These are phyloP conservation scores for Hoplodrina blanda DNA, from an alignment of 2,888 invertebrate genomes.

Conservation along the genomic window DNA sequence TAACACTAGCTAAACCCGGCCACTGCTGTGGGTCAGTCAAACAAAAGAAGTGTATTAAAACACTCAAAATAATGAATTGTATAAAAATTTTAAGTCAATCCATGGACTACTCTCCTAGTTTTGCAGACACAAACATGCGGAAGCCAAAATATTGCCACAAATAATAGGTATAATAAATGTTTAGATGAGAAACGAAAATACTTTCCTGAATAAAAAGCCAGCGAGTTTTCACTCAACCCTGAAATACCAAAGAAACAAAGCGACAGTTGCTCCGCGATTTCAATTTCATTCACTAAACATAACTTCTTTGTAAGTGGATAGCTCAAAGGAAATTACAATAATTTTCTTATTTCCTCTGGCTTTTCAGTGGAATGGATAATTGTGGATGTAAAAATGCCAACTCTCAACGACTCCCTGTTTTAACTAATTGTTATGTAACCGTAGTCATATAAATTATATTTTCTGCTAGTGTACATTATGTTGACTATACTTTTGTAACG, in stretches of 20 bases:
- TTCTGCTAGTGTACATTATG: background rate
- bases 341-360: constrained; percentile 63
- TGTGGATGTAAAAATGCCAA: constrained; percentile 13
- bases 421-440: background rate
- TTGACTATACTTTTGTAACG: too few relatives aligned
- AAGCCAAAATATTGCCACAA: too few relatives aligned
- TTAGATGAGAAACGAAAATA: background rate
- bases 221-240: background rate
- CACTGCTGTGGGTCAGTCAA: too few relatives aligned
- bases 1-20: too few relatives aligned
- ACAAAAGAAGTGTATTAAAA: too few relatives aligned
- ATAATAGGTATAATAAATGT: too few relatives aligned
- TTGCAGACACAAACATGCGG: too few relatives aligned
- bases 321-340: constrained; percentile 64
- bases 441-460: background rate
- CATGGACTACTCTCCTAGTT: too few relatives aligned
- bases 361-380: constrained; percentile 41
- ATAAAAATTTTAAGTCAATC: too few relatives aligned
- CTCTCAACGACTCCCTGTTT: constrained; percentile 11
- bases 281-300: constrained; percentile 43
- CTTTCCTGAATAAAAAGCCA: background rate
- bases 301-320: constrained; percentile 41
- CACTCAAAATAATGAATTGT: too few relatives aligned
- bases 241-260: constrained; percentile 28
- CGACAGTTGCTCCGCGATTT: constrained; percentile 21